Evolutionary conservation across 2,797 vertebrate species (phyloP), one percentile per base, ranked within the genome.

Genomic region (Myotis myotis): DNA sequence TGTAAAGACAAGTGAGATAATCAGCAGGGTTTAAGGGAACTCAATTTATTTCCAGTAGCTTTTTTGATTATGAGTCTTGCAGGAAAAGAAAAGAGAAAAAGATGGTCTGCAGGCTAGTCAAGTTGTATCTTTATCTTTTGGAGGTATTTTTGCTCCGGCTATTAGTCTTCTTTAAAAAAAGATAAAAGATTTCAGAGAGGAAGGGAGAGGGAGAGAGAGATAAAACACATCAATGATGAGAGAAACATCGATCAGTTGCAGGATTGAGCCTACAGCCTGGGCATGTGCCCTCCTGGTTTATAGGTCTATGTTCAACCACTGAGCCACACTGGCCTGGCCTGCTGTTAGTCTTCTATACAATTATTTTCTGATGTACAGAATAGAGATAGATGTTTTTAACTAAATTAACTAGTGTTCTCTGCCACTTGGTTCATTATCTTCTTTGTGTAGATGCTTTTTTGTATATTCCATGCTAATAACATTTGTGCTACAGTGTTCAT

Each of bases 1-100:
- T 89, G 5, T 75, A 94, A 92, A 64, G 68, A 49, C 85, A 60
- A 87, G 3, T 55, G 47, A 83, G 64, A 33, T 71, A 36, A 85
- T 80, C 74, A 68, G 38, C 33, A 93, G 57, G 36, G 23, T 85
- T 91, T 85, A 87, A 91, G 79, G 95, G 41, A 84, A 93, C 44
- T 74, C 33, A n/a, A 11, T 81, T 89, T 89, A 66, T 81, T 96
- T 91, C 41, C 62, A 25, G n/a, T 91, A 75, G 38, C 16, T 85
- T 62, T 84, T 70, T 92, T 95, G 57, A 68, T 84, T 60, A 13
- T 88, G 51, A 60, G 44, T 88, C 36, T 90, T 51, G 36, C 68
- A 57, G 60, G 36, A 81, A 89, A 57, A 60, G 57, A 60, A 60
- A 91, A 74, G 33, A 91, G 60, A 82, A 92, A 55, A 88, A 80